Evolutionary conservation across 2,797 vertebrate genomes (phyloP).

Genomic region (Chanos chanos): DNA sequence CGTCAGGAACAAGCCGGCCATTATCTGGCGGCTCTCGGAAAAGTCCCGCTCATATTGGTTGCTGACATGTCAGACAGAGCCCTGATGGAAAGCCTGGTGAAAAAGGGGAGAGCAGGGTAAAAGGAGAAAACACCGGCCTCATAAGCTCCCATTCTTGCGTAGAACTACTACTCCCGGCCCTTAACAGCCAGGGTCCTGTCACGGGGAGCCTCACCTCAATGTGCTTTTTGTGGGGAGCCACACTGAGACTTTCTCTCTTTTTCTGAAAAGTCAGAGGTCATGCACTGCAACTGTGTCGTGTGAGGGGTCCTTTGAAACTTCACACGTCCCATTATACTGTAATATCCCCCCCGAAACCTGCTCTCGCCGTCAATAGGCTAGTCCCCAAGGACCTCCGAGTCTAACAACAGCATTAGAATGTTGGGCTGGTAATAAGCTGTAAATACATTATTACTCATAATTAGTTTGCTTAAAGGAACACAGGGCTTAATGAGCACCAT

Average conservation of each 20-base stretch:
- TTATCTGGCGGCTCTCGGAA: constrained; percentile 67
- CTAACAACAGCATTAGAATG: constrained; percentile 49
- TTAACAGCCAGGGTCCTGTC: constrained; percentile 46
- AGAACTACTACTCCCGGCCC: too few species aligned
- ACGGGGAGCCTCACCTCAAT: constrained; percentile 47
- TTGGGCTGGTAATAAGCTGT: constrained; percentile 55
- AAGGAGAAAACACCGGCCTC: constrained; percentile 36
- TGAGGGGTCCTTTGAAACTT: constrained; percentile 36
- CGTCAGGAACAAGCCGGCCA: constrained; percentile 74
- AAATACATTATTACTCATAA: constrained; percentile 61
- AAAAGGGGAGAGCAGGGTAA: not conserved
- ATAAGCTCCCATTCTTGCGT: constrained; percentile 59
- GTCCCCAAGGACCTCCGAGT: constrained; percentile 50
- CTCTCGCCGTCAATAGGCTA: constrained; percentile 29
- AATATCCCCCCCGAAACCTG: constrained; percentile 34
- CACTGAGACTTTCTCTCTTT: constrained; percentile 31
- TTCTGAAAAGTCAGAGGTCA: constrained; percentile 12
- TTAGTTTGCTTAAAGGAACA: constrained; percentile 40
- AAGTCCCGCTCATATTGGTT: constrained; percentile 60
- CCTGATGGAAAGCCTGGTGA: constrained; percentile 61
- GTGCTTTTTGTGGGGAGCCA: constrained; percentile 16
- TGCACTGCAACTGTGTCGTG: constrained; percentile 31
- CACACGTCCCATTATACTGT: constrained; percentile 32
- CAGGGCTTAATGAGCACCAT: constrained; percentile 42
- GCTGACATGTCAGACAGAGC: constrained; percentile 70